phyloP scores from a whole-genome alignment of 2,888 invertebrate genomes.

The Chrysopilus asiliformis region DNA sequence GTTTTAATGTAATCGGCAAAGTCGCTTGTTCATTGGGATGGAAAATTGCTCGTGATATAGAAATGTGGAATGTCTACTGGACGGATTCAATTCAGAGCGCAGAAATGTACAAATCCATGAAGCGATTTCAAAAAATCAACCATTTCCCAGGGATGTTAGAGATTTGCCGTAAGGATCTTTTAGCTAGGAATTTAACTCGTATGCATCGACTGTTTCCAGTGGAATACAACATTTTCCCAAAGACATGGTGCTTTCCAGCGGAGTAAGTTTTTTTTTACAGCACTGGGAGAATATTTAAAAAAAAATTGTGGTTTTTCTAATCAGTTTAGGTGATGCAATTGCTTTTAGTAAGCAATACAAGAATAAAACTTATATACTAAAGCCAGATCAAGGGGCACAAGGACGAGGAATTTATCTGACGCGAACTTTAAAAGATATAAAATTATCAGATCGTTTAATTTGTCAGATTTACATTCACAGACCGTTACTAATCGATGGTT shows the following conservation, averaged over 20 bases:
- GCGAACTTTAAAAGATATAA: slow-evolving; percentile 65
- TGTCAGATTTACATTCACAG: slow-evolving; percentile 65
- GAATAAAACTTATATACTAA: slow-evolving; percentile 72
- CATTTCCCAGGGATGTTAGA: slow-evolving; percentile 88
- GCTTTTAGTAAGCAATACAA: slow-evolving; percentile 56
- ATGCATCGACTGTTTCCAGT: slow-evolving; percentile 80
- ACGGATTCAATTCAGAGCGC: slow-evolving; percentile 76
- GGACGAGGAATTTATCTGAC: slow-evolving; percentile 82
- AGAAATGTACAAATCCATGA: slow-evolving; percentile 82
- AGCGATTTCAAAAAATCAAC: slow-evolving; percentile 81
- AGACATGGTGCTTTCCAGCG: slow-evolving; percentile 86
- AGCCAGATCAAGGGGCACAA: slow-evolving; percentile 84
- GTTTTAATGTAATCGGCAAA: slow-evolving; percentile 21
- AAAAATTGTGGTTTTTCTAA: slow-evolving; percentile 1
- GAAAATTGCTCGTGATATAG: slow-evolving; percentile 52
- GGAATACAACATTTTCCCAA: slow-evolving; percentile 85
- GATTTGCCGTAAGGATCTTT: slow-evolving; percentile 76
- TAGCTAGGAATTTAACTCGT: slow-evolving; percentile 78
- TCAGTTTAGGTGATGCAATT: slow-evolving; percentile 57
- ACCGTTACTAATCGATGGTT: slow-evolving; percentile 81
- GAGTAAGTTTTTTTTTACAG: slow-evolving; percentile 47
- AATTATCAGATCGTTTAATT: slow-evolving; percentile 68
- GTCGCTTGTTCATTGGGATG: slow-evolving; percentile 30
- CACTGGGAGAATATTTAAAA: not conserved
- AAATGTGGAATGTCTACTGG: slow-evolving; percentile 86